phyloP scores from a whole-genome alignment of 2,113 vertebrate species.

The Eonycteris spelaea region DNA sequence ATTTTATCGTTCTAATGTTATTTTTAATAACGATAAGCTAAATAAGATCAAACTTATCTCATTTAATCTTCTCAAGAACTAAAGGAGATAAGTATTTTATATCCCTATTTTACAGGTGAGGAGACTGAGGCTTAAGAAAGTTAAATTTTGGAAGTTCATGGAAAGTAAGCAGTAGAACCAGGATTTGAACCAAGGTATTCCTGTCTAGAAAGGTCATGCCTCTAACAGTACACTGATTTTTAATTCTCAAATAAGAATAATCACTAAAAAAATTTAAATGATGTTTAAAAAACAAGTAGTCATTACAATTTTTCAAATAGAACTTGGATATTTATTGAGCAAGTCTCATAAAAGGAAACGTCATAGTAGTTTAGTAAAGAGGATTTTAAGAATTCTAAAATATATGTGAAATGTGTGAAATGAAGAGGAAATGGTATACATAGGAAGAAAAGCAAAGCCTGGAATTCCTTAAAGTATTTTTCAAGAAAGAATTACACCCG shows the following conservation, averaged over 20 bases:
- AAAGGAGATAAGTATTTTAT: neutral
- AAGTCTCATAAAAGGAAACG: neutral
- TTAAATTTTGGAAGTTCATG: neutral
- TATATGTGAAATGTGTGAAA: neutral
- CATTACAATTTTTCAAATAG: neutral
- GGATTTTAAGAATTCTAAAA: neutral
- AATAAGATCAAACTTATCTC: neutral
- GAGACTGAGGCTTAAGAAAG: neutral
- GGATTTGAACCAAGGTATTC: neutral
- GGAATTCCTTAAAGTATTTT: neutral
- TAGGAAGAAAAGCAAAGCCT: neutral
- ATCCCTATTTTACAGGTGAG: neutral
- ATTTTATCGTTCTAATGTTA: neutral
- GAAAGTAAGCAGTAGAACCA: neutral
- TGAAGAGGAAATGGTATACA: neutral
- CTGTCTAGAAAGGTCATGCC: neutral
- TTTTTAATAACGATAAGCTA: neutral
- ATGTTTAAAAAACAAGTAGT: neutral
- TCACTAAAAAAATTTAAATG: neutral
- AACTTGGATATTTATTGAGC: constrained; percentile 17
- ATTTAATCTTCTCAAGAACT: neutral
- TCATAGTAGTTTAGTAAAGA: neutral
- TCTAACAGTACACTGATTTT: neutral
- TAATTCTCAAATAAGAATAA: neutral
- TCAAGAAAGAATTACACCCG: neutral